phyloP scores from a whole-genome alignment of 2,113 vertebrate genomes.

The Tachuris rubrigastra region DNA sequence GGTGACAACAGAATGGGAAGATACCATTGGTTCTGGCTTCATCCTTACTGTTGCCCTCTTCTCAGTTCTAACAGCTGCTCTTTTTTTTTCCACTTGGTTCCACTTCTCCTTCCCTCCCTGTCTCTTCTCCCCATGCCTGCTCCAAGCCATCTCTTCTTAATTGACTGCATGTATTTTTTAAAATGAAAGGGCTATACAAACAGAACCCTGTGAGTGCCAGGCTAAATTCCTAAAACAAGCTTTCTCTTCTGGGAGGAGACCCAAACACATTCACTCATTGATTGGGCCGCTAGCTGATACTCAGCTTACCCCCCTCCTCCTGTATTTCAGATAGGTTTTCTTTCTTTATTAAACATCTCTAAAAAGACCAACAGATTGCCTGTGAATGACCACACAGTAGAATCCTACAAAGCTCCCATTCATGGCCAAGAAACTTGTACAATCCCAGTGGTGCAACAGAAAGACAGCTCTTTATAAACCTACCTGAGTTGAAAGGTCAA shows the following conservation, averaged over 20 bases:
- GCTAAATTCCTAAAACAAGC: slow-evolving; percentile 56
- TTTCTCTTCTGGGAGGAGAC: slow-evolving; percentile 51
- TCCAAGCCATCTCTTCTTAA: slow-evolving; percentile 30
- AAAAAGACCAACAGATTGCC: slow-evolving; percentile 70
- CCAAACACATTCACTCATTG: slow-evolving; percentile 63
- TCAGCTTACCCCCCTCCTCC: slow-evolving; percentile 30
- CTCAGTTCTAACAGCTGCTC: neutral
- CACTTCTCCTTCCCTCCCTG: neutral
- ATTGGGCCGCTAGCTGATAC: slow-evolving; percentile 61
- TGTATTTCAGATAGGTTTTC: slow-evolving; percentile 53
- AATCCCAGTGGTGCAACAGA: slow-evolving; percentile 63
- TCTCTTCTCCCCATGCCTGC: slow-evolving; percentile 10
- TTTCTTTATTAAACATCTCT: slow-evolving; percentile 57
- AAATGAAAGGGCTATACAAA: slow-evolving; percentile 62
- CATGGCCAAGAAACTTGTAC: slow-evolving; percentile 63
- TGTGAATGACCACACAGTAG: slow-evolving; percentile 74
- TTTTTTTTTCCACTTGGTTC: neutral
- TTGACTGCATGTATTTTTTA: slow-evolving; percentile 14
- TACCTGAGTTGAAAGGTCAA: slow-evolving; percentile 71
- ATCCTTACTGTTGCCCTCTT: neutral
- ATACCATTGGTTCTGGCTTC: neutral
- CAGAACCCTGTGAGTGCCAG: slow-evolving; percentile 12
- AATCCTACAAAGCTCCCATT: slow-evolving; percentile 73
- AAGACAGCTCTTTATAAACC: slow-evolving; percentile 71
- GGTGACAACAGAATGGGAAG: neutral